These are phyloP conservation scores for Condylura cristata DNA, from an alignment of 2,113 vertebrate genomes.

Conservation along the genomic window DNA sequence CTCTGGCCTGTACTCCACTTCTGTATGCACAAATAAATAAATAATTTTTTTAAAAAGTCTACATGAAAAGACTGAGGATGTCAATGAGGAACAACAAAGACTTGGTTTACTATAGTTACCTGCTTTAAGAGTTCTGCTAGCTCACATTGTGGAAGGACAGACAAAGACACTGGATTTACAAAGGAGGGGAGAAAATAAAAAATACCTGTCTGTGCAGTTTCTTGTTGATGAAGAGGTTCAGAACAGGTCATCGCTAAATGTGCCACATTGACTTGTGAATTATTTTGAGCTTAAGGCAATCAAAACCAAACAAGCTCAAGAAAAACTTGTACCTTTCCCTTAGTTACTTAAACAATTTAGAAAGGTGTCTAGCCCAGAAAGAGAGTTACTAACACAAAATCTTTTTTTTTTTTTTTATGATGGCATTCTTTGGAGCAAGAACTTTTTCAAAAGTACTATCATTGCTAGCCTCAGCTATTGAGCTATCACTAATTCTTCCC, in stretches of 20 bases:
- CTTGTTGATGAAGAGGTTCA: not conserved
- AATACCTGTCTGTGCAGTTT: not conserved
- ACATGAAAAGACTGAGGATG: not conserved
- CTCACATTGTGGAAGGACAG: not conserved
- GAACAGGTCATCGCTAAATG: not conserved
- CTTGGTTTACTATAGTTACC: not conserved
- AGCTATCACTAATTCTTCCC: not conserved
- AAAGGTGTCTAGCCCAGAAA: not conserved
- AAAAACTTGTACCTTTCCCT: not conserved
- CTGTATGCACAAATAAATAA: too few relatives aligned
- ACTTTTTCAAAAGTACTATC: not conserved
- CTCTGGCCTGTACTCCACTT: too few relatives aligned
- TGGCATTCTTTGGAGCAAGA: not conserved
- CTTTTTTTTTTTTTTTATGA: not conserved
- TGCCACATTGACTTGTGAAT: not conserved
- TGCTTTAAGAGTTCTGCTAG: not conserved
- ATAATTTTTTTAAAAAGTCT: too few relatives aligned
- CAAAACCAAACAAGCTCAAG: not conserved
- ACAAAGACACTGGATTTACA: not conserved
- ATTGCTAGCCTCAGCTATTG: not conserved
- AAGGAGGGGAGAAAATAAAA: not conserved
- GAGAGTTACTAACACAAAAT: not conserved
- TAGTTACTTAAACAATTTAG: not conserved
- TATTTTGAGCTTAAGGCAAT: not conserved
- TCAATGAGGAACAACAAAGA: not conserved